These are phyloP conservation scores for Scyliorhinus canicula DNA, from an alignment of 2,797 vertebrate genomes.

Conservation along the genomic window DNA sequence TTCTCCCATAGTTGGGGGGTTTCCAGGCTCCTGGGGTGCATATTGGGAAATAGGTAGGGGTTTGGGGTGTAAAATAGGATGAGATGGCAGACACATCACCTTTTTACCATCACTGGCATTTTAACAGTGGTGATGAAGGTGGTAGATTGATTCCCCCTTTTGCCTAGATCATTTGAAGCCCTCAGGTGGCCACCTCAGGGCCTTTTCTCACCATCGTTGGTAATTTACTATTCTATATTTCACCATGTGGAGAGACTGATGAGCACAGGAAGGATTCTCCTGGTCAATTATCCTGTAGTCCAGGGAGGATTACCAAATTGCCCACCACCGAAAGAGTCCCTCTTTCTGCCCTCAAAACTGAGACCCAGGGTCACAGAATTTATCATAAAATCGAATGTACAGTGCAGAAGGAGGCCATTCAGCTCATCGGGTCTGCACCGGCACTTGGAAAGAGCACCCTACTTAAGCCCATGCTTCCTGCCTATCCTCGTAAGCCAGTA, in stretches of 20 bases:
- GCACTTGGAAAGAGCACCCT: no score
- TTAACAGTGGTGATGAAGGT: neutral
- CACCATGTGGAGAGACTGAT: neutral
- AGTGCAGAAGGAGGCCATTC: no score
- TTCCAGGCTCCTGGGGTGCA: no score
- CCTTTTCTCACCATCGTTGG: no score
- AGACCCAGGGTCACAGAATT: no score
- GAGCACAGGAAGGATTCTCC: neutral
- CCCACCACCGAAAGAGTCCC: neutral
- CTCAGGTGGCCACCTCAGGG: neutral
- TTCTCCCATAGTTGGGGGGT: no score
- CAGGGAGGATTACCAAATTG: neutral
- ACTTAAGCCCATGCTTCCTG: no score
- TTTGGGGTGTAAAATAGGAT: neutral
- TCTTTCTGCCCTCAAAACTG: neutral
- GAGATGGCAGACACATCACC: neutral
- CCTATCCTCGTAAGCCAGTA: no score
- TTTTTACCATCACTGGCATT: neutral
- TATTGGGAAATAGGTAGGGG: no score
- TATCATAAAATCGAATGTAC: no score
- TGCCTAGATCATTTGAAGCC: neutral
- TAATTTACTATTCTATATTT: neutral
- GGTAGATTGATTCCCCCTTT: neutral
- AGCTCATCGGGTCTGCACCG: no score
- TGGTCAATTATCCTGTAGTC: neutral